Base-by-base conservation (phyloP, 2,888 invertebrate genomes). In the Frankliniella fusca region DNA sequence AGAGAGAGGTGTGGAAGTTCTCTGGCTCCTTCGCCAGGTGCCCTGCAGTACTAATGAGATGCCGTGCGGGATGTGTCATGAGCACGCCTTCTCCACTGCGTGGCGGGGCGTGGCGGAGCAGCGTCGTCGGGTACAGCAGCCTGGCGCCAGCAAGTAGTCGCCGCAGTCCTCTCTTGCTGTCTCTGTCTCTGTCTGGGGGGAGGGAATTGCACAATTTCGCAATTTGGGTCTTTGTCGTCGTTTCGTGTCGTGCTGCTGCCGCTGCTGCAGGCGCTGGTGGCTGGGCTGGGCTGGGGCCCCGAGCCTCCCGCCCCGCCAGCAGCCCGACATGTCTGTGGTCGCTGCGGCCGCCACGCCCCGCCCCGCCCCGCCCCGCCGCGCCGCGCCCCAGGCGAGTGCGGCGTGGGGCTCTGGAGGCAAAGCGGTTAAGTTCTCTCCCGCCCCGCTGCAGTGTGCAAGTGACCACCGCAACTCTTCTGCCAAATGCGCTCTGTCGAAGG, bases 161-260 rank as follows among this genome's bases (percentile, higher is more conserved):
- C 38, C 38, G 38, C 38, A 38, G 38, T 38, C 38, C 38, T 38
- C 38, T 38, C 38, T 38, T 38, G 38, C 3, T 38, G 3, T 38
- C 38, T 38, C 38, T 5, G 3, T 38, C 38, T 38, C 38, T 38
- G 3, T 38, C 38, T 38, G 3, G 70, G 23, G 61, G 38, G 38
- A 38, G 2, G 38, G n/a, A 70, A 70, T 70, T 70, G 70, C 70
- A 70, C 70, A 70, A 70, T 70, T 70, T 70, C 70, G 70, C 70
- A 70, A 70, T 70, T 70, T 70, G 70, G 70, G 70, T 70, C 70
- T 70, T 70, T 70, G 70, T 70, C 70, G 70, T 70, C 23, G 70
- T 70, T 70, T 70, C 70, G n/a, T 70, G 9, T 70, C 23, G n/a
- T n/a, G 54, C 18, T 12, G 54, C 54, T 50, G 50, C 10, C 50